phyloP scores from a whole-genome alignment of 2,888 invertebrate species.

The Trichopoda pennipes region DNA sequence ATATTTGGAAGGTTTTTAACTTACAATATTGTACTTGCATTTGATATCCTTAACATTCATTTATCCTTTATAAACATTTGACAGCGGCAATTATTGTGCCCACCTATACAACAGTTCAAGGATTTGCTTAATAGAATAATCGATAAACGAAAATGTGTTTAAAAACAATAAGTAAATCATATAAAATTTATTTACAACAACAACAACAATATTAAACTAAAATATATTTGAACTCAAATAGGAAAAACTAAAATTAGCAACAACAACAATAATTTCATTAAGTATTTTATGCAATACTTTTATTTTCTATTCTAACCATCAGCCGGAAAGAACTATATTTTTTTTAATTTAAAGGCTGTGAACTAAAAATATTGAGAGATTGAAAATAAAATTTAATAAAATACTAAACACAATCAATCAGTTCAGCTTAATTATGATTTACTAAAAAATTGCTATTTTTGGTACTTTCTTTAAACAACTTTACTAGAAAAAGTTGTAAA shows the following conservation, averaged over 20 bases:
- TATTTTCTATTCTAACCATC: too few species aligned
- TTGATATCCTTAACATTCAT: constrained; percentile 7
- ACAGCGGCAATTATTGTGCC: neutral
- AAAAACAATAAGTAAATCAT: neutral
- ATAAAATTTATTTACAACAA: neutral
- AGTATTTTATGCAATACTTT: neutral
- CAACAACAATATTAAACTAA: neutral
- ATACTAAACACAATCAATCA: too few species aligned
- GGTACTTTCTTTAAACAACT: too few species aligned
- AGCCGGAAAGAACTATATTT: neutral
- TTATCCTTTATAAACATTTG: neutral
- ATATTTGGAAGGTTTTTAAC: constrained; percentile 1
- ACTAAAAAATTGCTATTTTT: too few species aligned
- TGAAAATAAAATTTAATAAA: too few species aligned
- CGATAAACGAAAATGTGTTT: constrained; percentile 40
- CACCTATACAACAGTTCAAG: constrained; percentile 38
- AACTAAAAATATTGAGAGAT: too few species aligned
- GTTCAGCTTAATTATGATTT: too few species aligned
- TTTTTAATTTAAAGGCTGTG: neutral
- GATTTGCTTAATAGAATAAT: constrained; percentile 45
- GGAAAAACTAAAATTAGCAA: neutral
- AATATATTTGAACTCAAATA: neutral
- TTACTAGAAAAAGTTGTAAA: too few species aligned
- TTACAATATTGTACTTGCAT: neutral
- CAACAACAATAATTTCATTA: neutral